Base-by-base conservation (phyloP, 1,140 invertebrate species). In the Melipona quadrifasciata region DNA sequence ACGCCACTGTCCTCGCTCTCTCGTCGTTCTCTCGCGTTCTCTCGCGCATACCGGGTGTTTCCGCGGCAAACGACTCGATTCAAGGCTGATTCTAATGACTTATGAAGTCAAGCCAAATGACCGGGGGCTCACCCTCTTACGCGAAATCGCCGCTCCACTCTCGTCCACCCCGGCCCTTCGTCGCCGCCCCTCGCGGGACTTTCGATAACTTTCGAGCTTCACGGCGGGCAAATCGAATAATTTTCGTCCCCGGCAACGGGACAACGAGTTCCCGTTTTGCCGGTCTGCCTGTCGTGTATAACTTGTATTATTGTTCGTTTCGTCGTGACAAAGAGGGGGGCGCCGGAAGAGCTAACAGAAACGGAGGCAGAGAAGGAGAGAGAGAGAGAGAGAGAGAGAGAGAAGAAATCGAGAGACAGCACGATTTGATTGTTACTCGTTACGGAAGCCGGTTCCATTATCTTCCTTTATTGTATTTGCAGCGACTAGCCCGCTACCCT, bases 81-180 rank as follows among this genome's bases (percentile, higher is more conserved):
- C 86, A 88, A 82, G 91, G 92, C 90, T 94, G 94, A 95, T 93
- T 95, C 94, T 94, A 94, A 95, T 92, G 93, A 94, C 94, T 94
- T 93, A 94, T 95, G 94, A 94, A 95, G 94, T 94, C 94, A 94
- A 94, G 92, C 94, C 92, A 94, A 94, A 95, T 94, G 93, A 95
- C 93, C 86, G 87, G 82, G 84, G 88, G 85, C 87, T 86, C 89
- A 80, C 84, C 87, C 89, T 91, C 91, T 92, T 89, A 86, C 77
- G 84, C 75, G 85, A 24, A 47, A 47, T 47, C 39, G 39, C 39
- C 39, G 80, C 72, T 85, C 86, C 17, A n/a, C n/a, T n/a, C n/a
- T n/a, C n/a, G n/a, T n/a, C n/a, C n/a, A 5, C 79, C 65, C 76
- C 81, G 64, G 58, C 73, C 24, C 16, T 11, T 4, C 27, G 70